Percentiles rank a stretch among this genome's conserved stretches.
Evolutionary conservation across 2,888 invertebrate species (phyloP).

Genomic region (Eupithecia pulchellata): DNA sequence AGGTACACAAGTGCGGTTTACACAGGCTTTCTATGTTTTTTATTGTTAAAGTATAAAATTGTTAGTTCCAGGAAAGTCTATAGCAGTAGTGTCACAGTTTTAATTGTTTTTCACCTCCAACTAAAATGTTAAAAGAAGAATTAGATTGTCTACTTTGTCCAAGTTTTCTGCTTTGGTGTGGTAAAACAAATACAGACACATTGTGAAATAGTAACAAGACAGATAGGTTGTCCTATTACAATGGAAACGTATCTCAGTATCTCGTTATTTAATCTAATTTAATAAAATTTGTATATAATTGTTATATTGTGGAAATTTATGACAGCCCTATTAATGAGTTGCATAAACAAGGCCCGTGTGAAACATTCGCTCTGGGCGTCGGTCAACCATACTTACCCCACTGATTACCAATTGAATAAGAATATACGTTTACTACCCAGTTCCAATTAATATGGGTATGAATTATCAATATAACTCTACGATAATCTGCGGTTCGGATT

Average conservation of each 20-base stretch:
- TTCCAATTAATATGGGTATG: constrained; percentile 5
- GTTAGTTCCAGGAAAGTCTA: not conserved
- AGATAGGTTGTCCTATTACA: too few relatives aligned
- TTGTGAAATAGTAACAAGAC: too few relatives aligned
- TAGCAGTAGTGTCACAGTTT: not conserved
- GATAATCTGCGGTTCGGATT: constrained; percentile 2
- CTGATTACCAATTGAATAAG: constrained; percentile 19
- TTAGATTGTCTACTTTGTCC: too few relatives aligned
- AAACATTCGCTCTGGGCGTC: constrained; percentile 21
- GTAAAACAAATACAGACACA: too few relatives aligned
- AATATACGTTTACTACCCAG: constrained; percentile 7
- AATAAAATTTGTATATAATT: not conserved
- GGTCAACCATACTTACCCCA: constrained; percentile 10
- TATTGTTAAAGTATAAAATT: not conserved
- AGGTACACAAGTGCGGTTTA: not conserved
- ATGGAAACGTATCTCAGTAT: too few relatives aligned
- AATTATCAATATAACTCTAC: not conserved
- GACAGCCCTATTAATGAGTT: constrained; percentile 31
- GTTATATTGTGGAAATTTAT: not conserved
- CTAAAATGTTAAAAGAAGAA: not conserved
- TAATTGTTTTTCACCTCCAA: not conserved
- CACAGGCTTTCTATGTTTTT: not conserved
- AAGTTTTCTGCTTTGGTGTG: too few relatives aligned
- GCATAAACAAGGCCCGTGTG: constrained; percentile 27
- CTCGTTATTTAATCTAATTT: too few relatives aligned